A percentile compares a stretch with the other conserved stretches of the same genome.
These are phyloP conservation scores for Acanthornis magna DNA, from an alignment of 2,797 vertebrate genomes.

Conservation along the genomic window DNA sequence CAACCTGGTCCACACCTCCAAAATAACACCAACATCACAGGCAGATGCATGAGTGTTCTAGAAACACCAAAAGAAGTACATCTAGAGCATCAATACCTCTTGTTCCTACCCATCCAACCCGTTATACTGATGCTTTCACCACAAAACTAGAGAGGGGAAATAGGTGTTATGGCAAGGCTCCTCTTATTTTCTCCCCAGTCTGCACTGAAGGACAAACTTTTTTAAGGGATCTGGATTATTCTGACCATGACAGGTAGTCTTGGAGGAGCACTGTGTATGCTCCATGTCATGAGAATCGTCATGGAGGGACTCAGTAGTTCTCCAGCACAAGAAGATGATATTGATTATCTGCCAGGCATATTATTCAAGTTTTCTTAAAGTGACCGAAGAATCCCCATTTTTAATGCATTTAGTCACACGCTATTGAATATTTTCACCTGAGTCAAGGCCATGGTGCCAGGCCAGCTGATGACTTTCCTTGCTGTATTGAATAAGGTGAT, in stretches of 20 bases:
- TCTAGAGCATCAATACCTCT: not conserved
- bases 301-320: not conserved
- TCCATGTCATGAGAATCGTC: not conserved
- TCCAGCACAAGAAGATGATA: not conserved
- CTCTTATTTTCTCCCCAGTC: not conserved
- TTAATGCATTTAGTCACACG: not conserved
- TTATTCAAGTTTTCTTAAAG: not conserved
- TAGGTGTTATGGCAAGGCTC: not conserved
- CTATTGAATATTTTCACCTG: not conserved
- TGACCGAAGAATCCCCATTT: not conserved
- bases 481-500: not conserved
- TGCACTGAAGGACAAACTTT: not conserved
- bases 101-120: not conserved
- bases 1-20: too few relatives aligned
- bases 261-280: not conserved
- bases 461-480: not conserved
- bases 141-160: not conserved
- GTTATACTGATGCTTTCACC: not conserved
- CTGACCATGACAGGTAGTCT: not conserved
- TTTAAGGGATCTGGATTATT: not conserved
- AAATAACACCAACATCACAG: not conserved
- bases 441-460: not conserved
- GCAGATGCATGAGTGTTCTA: not conserved
- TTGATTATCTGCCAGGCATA: not conserved
- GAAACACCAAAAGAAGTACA: not conserved